Conservation (phyloP, 2,888 invertebrate genomes). For the Napeogenes inachia region DNA sequence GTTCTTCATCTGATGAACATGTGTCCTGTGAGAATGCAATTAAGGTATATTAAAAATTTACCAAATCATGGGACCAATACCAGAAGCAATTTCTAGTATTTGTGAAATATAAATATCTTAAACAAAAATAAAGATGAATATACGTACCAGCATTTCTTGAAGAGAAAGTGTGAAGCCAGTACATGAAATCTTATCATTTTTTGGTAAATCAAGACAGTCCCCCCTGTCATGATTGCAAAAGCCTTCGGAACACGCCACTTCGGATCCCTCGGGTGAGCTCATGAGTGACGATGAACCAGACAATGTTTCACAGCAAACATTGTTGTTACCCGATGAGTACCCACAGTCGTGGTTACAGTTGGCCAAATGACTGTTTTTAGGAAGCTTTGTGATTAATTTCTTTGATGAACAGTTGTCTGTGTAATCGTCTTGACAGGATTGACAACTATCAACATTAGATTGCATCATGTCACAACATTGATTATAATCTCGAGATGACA, state of each 20-base stretch:
- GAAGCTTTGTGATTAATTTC: conserved; percentile 54
- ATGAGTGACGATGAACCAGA: conserved; percentile 86
- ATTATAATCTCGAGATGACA: conserved; percentile 57
- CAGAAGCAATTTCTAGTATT: too few relatives aligned
- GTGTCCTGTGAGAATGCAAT: conserved; percentile 77
- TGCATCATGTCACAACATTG: conserved; percentile 53
- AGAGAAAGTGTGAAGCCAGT: conserved; percentile 79
- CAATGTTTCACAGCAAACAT: conserved; percentile 82
- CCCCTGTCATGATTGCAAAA: conserved; percentile 87
- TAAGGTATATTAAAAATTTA: background rate
- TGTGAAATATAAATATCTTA: too few relatives aligned
- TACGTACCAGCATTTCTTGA: conserved; percentile 86
- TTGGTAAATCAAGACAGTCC: conserved; percentile 62
- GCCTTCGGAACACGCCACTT: conserved; percentile 92
- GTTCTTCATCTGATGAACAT: conserved; percentile 86
- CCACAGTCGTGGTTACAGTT: conserved; percentile 90
- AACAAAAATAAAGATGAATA: background rate
- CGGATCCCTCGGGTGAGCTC: conserved; percentile 93
- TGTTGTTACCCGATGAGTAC: conserved; percentile 90
- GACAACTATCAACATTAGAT: conserved; percentile 56
- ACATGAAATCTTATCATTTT: conserved; percentile 63
- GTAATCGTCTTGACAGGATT: conserved; percentile 73
- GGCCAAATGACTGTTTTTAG: conserved; percentile 77
- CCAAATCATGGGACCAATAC: too few relatives aligned
- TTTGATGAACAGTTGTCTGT: conserved; percentile 59